Conservation (phyloP, 2,888 invertebrate species). For the Perizoma flavofasciatum region DNA sequence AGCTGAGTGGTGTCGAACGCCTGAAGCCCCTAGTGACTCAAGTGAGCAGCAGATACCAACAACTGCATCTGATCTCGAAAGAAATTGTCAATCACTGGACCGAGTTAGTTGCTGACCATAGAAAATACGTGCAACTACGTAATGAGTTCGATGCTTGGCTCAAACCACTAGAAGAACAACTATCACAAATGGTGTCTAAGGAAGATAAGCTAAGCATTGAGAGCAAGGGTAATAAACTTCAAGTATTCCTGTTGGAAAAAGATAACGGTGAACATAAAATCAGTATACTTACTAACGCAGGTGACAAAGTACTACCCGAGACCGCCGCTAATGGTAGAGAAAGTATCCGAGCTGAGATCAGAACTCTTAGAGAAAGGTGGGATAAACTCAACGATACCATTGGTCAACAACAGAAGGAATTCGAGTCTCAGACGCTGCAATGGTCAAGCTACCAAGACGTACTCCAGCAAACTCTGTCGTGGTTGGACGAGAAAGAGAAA, state of each 20-base stretch:
- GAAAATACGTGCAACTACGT: constrained; percentile 89
- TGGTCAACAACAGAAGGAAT: constrained; percentile 92
- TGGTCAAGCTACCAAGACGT: constrained; percentile 94
- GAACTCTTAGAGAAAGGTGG: constrained; percentile 93
- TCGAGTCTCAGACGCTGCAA: constrained; percentile 92
- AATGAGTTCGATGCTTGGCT: constrained; percentile 91
- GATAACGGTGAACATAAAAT: constrained; percentile 93
- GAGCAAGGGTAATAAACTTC: constrained; percentile 87
- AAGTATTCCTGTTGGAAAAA: constrained; percentile 89
- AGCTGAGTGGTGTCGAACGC: constrained; percentile 92
- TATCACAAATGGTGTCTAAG: constrained; percentile 85
- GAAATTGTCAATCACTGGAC: constrained; percentile 94
- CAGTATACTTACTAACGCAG: constrained; percentile 88
- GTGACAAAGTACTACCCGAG: constrained; percentile 95
- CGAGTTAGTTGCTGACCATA: constrained; percentile 92
- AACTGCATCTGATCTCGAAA: constrained; percentile 91
- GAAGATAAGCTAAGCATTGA: constrained; percentile 87
- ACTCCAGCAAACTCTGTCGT: constrained; percentile 91
- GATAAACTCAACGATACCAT: constrained; percentile 94
- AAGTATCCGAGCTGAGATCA: constrained; percentile 92
- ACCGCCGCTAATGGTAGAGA: constrained; percentile 97
- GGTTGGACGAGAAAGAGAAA: constrained; percentile 94
- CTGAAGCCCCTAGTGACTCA: constrained; percentile 94
- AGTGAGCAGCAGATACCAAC: constrained; percentile 94
- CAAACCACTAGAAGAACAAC: constrained; percentile 87